These are phyloP conservation scores for Petrophora chlorosata DNA, from an alignment of 2,888 invertebrate genomes.

Conservation along the genomic window DNA sequence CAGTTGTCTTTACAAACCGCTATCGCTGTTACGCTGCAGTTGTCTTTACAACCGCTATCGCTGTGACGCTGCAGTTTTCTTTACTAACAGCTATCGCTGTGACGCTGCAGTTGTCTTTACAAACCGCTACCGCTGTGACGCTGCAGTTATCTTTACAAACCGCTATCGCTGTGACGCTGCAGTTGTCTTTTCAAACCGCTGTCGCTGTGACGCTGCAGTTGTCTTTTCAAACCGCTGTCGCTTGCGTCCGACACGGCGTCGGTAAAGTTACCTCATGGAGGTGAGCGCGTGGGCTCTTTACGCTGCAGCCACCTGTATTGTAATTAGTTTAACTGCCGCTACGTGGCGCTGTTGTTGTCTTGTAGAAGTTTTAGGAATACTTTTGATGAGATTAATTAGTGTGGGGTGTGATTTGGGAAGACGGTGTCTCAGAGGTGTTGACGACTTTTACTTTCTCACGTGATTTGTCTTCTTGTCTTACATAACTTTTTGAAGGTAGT, in stretches of 20 bases:
- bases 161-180: neutral
- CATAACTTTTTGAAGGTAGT: too few relatives aligned
- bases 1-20: too few relatives aligned
- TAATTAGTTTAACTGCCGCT: constrained; percentile 73
- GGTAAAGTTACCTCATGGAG: constrained; percentile 58
- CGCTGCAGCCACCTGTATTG: constrained; percentile 75
- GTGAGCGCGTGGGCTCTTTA: constrained; percentile 70
- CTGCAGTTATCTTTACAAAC: too few relatives aligned
- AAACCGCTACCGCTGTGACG: neutral
- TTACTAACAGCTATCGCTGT: too few relatives aligned
- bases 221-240: constrained; percentile 25
- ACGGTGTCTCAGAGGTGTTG: too few relatives aligned
- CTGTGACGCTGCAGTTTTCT: too few relatives aligned
- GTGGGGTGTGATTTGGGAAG: neutral
- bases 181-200: constrained; percentile 25
- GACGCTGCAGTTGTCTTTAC: too few relatives aligned
- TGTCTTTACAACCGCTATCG: too few relatives aligned
- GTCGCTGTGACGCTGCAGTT: constrained; percentile 7
- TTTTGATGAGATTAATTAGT: constrained; percentile 15
- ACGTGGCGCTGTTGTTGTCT: constrained; percentile 43
- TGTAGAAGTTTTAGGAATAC: constrained; percentile 11
- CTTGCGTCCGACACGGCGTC: constrained; percentile 26
- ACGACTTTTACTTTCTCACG: too few relatives aligned
- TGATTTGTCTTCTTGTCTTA: too few relatives aligned
- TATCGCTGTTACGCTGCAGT: too few relatives aligned